Evolutionary conservation across 2,888 invertebrate species (phyloP).

Genomic region (Serripes groenlandicus): DNA sequence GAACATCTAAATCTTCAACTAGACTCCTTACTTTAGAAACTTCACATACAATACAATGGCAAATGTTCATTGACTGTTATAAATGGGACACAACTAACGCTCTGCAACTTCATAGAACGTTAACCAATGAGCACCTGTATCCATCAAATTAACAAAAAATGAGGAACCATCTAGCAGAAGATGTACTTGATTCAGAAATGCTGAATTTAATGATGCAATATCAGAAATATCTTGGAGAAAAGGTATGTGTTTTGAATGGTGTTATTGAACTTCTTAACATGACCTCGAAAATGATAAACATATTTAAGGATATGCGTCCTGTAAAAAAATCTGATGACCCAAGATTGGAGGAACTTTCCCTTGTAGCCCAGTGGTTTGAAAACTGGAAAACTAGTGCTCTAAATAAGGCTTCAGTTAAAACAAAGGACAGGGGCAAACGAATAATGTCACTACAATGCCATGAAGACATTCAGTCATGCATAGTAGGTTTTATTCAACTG

Average conservation of each 20-base stretch:
- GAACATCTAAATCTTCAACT: too few relatives aligned
- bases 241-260: slow-evolving; percentile 35
- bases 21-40: slow-evolving; percentile 4
- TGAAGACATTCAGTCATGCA: slow-evolving; percentile 16
- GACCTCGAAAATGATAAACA: slow-evolving; percentile 32
- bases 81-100: slow-evolving; percentile 53
- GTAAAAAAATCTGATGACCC: slow-evolving; percentile 1
- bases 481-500: slow-evolving; percentile 1
- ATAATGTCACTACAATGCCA: slow-evolving; percentile 20
- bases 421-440: too few relatives aligned
- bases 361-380: slow-evolving; percentile 31
- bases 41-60: slow-evolving; percentile 37
- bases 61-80: slow-evolving; percentile 54
- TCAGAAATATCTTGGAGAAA: slow-evolving; percentile 35
- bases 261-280: slow-evolving; percentile 35
- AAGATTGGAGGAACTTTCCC: slow-evolving; percentile 7
- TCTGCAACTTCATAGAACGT: slow-evolving; percentile 39
- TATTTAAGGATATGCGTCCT: slow-evolving; percentile 26
- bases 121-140: slow-evolving; percentile 55
- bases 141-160: slow-evolving; percentile 42
- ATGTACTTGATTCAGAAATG: slow-evolving; percentile 42
- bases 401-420: too few relatives aligned
- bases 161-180: slow-evolving; percentile 52
- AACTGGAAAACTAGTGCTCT: too few relatives aligned
- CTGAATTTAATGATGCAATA: slow-evolving; percentile 30